Conservation (phyloP, 2,888 invertebrate genomes). For the Timema podura region DNA sequence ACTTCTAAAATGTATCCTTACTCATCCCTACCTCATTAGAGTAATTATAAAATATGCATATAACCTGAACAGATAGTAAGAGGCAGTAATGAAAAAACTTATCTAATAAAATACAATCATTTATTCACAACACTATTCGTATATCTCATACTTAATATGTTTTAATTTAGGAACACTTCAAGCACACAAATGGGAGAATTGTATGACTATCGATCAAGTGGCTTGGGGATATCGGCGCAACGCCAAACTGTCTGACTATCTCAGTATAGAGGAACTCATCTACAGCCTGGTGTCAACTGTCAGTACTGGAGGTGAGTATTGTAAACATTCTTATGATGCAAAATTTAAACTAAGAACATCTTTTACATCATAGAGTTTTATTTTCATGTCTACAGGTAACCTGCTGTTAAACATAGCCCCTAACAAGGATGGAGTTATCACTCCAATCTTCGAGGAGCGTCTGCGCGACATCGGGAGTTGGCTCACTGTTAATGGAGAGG, state of each 20-base stretch:
- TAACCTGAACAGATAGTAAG: no score
- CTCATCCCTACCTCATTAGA: no score
- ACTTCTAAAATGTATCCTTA: no score
- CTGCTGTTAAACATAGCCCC: conserved; percentile 85
- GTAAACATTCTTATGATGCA: no score
- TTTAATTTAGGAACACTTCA: conserved; percentile 58
- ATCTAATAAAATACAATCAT: no score
- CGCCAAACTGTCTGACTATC: conserved; percentile 61
- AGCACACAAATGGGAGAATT: conserved; percentile 92
- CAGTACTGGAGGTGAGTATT: conserved; percentile 72
- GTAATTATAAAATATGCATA: no score
- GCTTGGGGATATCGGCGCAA: conserved; percentile 86
- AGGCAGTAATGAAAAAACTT: no score
- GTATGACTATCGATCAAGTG: conserved; percentile 79
- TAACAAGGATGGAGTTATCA: conserved; percentile 80
- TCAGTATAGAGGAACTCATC: conserved; percentile 64
- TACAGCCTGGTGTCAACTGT: conserved; percentile 69
- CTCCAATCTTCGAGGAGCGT: conserved; percentile 82
- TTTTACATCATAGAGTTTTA: no score
- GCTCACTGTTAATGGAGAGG: conserved; percentile 80
- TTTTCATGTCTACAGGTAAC: conserved; percentile 70
- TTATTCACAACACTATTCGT: no score
- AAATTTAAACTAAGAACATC: no score
- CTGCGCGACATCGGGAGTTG: conserved; percentile 72
- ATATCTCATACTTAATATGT: no score